Percentiles rank a stretch among this genome's conserved stretches.
Conservation (phyloP, 2,113 vertebrate genomes). For the Urocolius indicus region DNA sequence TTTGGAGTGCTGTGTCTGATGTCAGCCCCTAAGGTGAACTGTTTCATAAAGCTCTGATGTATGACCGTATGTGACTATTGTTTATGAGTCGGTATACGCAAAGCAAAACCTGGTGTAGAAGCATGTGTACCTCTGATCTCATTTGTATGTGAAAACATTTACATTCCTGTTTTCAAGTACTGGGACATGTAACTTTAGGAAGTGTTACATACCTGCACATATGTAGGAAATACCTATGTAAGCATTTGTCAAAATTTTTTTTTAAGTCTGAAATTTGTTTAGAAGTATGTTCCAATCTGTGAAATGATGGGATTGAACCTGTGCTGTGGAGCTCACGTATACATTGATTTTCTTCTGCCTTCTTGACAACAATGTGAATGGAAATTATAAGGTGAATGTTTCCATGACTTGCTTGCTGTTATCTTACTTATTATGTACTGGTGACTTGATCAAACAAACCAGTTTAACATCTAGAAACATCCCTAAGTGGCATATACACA, state of each 20-base stretch:
- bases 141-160: background rate
- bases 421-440: background rate
- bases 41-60: background rate
- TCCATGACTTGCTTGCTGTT: background rate
- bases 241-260: background rate
- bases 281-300: background rate
- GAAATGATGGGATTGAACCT: background rate
- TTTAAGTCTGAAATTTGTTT: background rate
- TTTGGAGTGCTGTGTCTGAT: background rate
- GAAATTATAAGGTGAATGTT: background rate
- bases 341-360: background rate
- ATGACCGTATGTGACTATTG: rapidly evolving
- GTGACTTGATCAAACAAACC: background rate
- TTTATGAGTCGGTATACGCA: background rate
- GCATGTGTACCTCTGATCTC: background rate
- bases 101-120: background rate
- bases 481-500: background rate
- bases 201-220: background rate
- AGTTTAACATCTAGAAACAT: background rate
- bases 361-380: background rate
- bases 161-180: background rate
- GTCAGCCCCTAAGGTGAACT: background rate
- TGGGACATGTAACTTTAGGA: background rate
- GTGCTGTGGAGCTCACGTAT: rapidly evolving
- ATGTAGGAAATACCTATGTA: background rate